Percentiles rank a stretch among this genome's conserved stretches.
phyloP scores from a whole-genome alignment of 2,113 vertebrate species.

The Ochotona princeps region DNA sequence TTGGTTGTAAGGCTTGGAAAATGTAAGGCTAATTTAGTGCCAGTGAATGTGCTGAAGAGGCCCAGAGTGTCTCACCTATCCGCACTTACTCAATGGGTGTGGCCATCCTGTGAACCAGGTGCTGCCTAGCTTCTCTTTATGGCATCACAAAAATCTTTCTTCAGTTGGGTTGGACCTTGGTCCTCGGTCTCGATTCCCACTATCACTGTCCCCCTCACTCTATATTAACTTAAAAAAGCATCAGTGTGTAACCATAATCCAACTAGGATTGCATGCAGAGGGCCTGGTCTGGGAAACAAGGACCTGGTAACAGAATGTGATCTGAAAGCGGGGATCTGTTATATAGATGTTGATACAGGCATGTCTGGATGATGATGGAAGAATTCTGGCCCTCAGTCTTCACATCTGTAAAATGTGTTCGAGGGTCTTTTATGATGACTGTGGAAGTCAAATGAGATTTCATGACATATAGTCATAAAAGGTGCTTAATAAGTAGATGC shows the following conservation, averaged over 20 bases:
- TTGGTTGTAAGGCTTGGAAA: not conserved
- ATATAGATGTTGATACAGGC: not conserved
- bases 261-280: not conserved
- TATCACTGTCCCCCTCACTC: no score
- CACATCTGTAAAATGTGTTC: slow-evolving; percentile 9
- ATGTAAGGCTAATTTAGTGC: not conserved
- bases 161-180: not conserved
- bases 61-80: not conserved
- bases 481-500: not conserved
- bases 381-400: slow-evolving; percentile 7
- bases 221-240: not conserved
- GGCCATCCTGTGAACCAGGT: not conserved
- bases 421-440: not conserved
- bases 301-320: not conserved
- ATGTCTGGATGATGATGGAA: not conserved
- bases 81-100: not conserved
- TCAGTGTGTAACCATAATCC: not conserved
- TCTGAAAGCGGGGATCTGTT: not conserved
- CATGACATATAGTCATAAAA: not conserved
- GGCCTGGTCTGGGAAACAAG: not conserved
- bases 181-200: no score
- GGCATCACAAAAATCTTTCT: not conserved
- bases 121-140: not conserved
- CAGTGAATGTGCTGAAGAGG: not conserved
- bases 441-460: not conserved